Conservation (phyloP, 2,888 invertebrate species). For the Criorhina ranunculi region DNA sequence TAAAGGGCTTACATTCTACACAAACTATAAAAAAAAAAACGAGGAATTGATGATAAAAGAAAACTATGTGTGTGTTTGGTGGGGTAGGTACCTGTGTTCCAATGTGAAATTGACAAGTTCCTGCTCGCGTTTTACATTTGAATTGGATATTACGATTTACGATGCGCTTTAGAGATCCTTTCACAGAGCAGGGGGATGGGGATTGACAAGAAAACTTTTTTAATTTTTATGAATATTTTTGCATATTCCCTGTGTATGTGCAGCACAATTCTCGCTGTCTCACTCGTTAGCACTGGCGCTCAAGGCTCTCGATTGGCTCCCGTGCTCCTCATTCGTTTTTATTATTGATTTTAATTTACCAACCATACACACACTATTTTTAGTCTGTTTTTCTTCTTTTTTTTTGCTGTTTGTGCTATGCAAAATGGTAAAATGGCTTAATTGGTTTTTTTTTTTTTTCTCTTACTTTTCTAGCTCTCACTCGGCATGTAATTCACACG, state of each 20-base stretch:
- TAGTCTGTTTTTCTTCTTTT: constrained; percentile 57
- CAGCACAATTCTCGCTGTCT: constrained; percentile 39
- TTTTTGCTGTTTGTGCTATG: constrained; percentile 30
- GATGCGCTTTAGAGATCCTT: constrained; percentile 16
- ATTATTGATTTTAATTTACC: constrained; percentile 75
- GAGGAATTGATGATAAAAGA: constrained; percentile 4
- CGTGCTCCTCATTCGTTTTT: constrained; percentile 45
- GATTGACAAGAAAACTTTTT: neutral
- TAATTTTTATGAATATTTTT: constrained; percentile 59
- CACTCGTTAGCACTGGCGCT: constrained; percentile 14
- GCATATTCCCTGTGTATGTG: constrained; percentile 57
- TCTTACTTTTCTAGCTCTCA: constrained; percentile 15
- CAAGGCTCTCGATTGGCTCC: neutral
- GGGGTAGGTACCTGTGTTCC: constrained; percentile 48
- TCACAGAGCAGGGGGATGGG: neutral
- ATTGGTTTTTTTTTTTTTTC: constrained; percentile 8
- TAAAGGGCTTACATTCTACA: constrained; percentile 11
- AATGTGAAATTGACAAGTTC: constrained; percentile 64
- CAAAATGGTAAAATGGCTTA: constrained; percentile 25
- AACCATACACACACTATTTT: constrained; percentile 71
- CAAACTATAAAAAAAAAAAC: constrained; percentile 14
- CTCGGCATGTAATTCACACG: constrained; percentile 5
- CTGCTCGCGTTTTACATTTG: constrained; percentile 65
- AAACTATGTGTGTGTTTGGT: constrained; percentile 7
- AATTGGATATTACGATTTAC: constrained; percentile 34